Evolutionary conservation across 2,113 vertebrate species (phyloP).

Genomic region (Origma solitaria): DNA sequence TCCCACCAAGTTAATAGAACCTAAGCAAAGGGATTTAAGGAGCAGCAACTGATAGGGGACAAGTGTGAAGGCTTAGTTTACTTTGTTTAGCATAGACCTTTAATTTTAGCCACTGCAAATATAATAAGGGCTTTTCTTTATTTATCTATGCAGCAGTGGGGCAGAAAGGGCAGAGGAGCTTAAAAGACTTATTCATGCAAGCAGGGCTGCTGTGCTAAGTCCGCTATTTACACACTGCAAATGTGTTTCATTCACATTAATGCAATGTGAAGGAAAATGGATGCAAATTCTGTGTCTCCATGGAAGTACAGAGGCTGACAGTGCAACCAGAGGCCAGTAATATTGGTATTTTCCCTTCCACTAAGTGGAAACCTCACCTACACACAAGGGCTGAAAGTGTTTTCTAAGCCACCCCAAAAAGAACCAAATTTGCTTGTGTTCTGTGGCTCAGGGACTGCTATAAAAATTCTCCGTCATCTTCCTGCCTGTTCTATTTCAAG

Average conservation of each 20-base stretch:
- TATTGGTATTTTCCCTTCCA: background rate
- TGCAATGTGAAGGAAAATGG: background rate
- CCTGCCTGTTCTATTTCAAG: constrained; percentile 9
- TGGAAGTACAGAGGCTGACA: background rate
- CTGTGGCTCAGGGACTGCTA: background rate
- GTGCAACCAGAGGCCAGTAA: background rate
- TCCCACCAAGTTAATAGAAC: background rate
- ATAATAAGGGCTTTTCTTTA: constrained; percentile 51
- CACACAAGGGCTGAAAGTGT: background rate
- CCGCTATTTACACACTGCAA: constrained; percentile 8
- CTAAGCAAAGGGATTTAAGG: constrained; percentile 14
- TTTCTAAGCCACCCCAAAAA: background rate
- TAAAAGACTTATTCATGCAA: constrained; percentile 46
- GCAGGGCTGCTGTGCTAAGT: constrained; percentile 29
- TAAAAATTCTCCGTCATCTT: background rate
- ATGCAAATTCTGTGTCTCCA: background rate
- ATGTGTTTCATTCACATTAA: constrained; percentile 18
- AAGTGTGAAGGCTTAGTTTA: constrained; percentile 32
- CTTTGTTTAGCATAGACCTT: constrained; percentile 1
- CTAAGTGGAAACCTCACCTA: background rate
- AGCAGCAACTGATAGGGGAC: background rate
- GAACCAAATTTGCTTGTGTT: background rate
- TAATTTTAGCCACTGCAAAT: constrained; percentile 33
- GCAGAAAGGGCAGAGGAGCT: constrained; percentile 51
- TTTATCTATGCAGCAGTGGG: constrained; percentile 13